Evolutionary conservation across 2,113 vertebrate genomes (phyloP).

Genomic region (Mormyrus lacerda): DNA sequence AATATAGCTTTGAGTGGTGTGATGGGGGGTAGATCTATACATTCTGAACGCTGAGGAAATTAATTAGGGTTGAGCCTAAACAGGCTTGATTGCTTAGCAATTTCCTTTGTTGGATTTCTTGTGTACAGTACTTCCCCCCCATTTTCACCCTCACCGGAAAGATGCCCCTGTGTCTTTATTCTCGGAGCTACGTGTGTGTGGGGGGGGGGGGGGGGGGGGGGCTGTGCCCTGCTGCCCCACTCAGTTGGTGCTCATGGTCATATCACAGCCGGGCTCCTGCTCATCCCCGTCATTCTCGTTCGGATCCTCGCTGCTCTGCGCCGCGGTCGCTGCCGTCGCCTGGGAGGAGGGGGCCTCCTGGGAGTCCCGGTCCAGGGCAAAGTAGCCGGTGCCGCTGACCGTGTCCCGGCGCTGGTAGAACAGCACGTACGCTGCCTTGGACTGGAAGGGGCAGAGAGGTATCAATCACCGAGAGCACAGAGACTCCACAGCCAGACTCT

Average conservation of each 20-base stretch:
- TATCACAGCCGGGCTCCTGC: constrained; percentile 74
- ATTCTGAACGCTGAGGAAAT: neutral
- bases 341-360: constrained; percentile 45
- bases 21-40: neutral
- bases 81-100: constrained; percentile 12
- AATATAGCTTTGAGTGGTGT: neutral
- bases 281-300: constrained; percentile 41
- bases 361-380: constrained; percentile 81
- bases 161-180: neutral
- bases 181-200: neutral
- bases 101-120: neutral
- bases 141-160: neutral
- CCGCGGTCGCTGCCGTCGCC: neutral
- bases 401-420: constrained; percentile 97
- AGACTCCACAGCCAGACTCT: neutral
- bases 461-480: neutral
- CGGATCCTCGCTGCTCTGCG: constrained; percentile 11
- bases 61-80: neutral
- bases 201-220: neutral
- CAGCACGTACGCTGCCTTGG: constrained; percentile 94
- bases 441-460: constrained; percentile 54
- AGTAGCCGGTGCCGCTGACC: constrained; percentile 91
- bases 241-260: constrained; percentile 94
- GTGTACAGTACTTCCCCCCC: neutral
- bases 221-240: neutral